Evolutionary conservation across 2,113 vertebrate species (phyloP).

Genomic region (Symphodus melops): DNA sequence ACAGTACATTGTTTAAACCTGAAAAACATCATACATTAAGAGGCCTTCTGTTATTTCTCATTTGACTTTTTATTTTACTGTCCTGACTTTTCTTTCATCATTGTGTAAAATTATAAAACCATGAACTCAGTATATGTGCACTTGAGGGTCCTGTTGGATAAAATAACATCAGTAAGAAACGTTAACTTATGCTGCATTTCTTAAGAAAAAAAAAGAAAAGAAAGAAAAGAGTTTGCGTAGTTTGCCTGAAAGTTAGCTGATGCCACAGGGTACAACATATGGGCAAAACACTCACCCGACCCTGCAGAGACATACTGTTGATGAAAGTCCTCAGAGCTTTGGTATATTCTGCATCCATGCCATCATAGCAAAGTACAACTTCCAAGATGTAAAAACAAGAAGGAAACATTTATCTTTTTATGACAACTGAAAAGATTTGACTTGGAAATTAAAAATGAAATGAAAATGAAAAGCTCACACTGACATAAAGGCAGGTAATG

Average conservation of each 20-base stretch:
- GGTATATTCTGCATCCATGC: background rate
- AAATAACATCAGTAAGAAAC: background rate
- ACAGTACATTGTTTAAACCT: background rate
- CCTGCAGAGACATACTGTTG: background rate
- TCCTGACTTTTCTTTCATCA: too few relatives aligned
- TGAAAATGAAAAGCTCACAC: background rate
- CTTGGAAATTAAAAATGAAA: background rate
- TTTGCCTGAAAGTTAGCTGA: conserved; percentile 3
- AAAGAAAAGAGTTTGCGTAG: background rate
- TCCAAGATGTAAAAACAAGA: background rate
- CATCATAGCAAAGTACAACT: background rate
- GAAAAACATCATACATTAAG: background rate
- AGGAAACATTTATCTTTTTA: background rate
- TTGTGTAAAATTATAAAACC: too few relatives aligned
- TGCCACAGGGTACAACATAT: background rate
- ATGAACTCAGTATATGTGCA: too few relatives aligned
- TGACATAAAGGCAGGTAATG: too few relatives aligned
- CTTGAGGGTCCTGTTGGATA: too few relatives aligned
- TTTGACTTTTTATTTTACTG: background rate
- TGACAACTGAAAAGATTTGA: background rate
- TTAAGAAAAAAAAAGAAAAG: background rate
- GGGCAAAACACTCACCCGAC: conserved; percentile 1
- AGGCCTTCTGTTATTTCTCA: too few relatives aligned
- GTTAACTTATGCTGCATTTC: background rate
- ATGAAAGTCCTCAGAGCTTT: background rate